Evolutionary conservation across 2,888 invertebrate genomes (phyloP).

Genomic region (Andrena fulva): DNA sequence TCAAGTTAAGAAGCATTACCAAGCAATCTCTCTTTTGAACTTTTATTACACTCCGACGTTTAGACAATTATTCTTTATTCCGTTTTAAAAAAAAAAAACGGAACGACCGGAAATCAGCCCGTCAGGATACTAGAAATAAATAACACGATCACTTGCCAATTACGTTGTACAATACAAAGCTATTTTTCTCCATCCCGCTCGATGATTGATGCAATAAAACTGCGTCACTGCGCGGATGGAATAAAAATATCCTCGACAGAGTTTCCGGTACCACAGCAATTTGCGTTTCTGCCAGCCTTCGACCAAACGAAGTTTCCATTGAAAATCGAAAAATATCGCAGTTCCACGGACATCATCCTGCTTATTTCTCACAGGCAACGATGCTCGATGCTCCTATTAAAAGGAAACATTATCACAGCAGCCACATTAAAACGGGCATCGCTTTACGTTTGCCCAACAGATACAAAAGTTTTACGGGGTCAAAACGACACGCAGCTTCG

Average conservation of each 20-base stretch:
- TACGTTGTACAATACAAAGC: neutral
- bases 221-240: neutral
- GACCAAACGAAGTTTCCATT: neutral
- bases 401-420: neutral
- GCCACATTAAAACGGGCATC: too few species aligned
- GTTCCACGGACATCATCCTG: neutral
- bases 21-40: neutral
- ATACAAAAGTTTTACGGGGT: neutral
- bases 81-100: neutral
- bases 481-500: neutral
- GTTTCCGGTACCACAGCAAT: neutral
- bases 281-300: neutral
- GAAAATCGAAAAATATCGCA: slow-evolving; percentile 11
- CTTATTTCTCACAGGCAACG: neutral
- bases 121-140: neutral
- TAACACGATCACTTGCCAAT: neutral
- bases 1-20: neutral
- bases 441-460: too few species aligned
- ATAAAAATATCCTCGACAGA: neutral
- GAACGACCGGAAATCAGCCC: neutral
- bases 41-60: neutral
- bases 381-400: neutral
- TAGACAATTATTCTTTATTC: neutral
- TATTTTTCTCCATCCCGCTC: neutral
- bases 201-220: slow-evolving; percentile 14